These are phyloP conservation scores for Castor canadensis DNA, from an alignment of 2,113 vertebrate species.

Conservation along the genomic window DNA sequence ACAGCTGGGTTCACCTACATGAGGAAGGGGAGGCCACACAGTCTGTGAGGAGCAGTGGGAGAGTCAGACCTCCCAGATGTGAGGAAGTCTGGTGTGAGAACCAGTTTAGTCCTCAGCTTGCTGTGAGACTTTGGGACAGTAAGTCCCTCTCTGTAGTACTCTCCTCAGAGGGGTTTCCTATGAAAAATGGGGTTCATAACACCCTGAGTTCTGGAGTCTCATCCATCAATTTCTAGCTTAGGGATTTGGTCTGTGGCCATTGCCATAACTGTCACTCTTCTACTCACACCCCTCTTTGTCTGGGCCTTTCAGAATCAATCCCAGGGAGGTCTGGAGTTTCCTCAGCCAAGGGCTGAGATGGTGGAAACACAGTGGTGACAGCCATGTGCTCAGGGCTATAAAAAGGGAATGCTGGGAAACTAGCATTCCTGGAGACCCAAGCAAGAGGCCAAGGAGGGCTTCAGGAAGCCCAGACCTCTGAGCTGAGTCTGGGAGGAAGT, in stretches of 20 bases:
- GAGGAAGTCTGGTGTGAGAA: background rate
- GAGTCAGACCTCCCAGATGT: background rate
- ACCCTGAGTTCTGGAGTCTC: background rate
- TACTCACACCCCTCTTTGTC: background rate
- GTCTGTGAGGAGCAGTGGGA: background rate
- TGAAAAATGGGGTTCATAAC: background rate
- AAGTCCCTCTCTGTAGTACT: background rate
- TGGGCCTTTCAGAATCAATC: rapidly evolving
- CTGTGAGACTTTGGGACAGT: background rate
- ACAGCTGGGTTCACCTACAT: background rate
- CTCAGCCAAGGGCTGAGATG: background rate
- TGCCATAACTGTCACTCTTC: background rate
- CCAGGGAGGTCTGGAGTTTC: background rate
- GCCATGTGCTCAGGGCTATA: background rate
- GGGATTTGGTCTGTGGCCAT: background rate
- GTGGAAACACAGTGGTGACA: background rate
- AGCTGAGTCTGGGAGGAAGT: background rate
- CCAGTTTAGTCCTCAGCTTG: background rate
- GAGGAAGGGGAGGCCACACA: background rate
- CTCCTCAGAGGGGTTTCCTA: background rate
- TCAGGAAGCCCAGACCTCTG: background rate
- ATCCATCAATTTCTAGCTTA: background rate
- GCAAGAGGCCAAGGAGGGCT: background rate
- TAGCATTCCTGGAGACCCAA: background rate
- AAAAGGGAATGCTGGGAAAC: no score